Conservation (phyloP, 1,140 invertebrate species). For the Mesaphorura yosii region DNA sequence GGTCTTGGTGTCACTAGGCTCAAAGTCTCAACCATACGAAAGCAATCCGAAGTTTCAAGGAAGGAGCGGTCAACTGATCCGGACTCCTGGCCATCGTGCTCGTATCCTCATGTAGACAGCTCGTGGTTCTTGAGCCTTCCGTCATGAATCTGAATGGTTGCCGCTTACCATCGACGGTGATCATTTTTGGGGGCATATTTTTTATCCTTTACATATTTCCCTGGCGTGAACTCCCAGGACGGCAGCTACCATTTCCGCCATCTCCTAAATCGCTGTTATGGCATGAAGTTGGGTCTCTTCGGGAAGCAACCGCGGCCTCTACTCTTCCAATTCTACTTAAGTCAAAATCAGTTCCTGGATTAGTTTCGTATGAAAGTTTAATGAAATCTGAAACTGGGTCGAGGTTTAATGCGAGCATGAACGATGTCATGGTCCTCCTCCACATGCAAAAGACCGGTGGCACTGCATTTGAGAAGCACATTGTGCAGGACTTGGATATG, state of each 20-base stretch:
- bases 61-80: no score
- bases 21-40: no score
- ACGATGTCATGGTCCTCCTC: slow-evolving; percentile 92
- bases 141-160: no score
- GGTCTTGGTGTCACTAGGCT: no score
- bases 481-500: slow-evolving; percentile 84
- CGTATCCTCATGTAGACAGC: no score
- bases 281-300: not conserved
- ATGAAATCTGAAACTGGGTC: slow-evolving; percentile 13
- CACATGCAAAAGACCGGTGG: slow-evolving; percentile 95
- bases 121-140: no score
- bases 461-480: slow-evolving; percentile 87
- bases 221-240: slow-evolving; percentile 27
- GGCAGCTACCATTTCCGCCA: slow-evolving; percentile 20
- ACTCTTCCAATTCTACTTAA: not conserved
- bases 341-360: slow-evolving; percentile 13
- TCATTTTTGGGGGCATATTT: no score
- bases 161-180: no score
- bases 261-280: not conserved
- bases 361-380: slow-evolving; percentile 27
- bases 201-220: slow-evolving; percentile 29
- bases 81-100: no score
- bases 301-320: not conserved
- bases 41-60: no score
- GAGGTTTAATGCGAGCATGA: slow-evolving; percentile 25